Conservation (phyloP, 2,888 invertebrate species). For the Hyles lineata region DNA sequence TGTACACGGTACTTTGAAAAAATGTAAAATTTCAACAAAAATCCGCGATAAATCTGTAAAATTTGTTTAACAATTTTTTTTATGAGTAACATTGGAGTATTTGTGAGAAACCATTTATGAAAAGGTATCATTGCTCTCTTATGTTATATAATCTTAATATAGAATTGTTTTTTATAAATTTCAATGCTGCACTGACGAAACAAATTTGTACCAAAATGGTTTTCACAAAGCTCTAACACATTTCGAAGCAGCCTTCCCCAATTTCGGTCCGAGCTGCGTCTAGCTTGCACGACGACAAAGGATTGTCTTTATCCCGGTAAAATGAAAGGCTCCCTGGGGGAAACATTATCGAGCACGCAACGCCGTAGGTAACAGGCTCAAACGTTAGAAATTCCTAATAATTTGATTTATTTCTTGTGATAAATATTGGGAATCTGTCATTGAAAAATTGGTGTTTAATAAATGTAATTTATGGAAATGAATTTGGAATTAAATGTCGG, state of each 20-base stretch:
- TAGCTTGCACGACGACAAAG: slow-evolving; percentile 34
- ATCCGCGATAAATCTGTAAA: no score
- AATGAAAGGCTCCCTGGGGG: neutral
- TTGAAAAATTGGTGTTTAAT: neutral
- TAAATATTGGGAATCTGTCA: neutral
- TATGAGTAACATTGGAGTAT: no score
- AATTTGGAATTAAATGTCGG: neutral
- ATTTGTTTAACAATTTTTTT: no score
- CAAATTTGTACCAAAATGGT: neutral
- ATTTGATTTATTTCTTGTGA: slow-evolving; percentile 8
- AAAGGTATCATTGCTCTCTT: no score
- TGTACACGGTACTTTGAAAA: no score
- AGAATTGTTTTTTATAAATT: no score
- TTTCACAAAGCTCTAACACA: neutral
- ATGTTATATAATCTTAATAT: no score
- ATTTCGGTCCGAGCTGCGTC: neutral
- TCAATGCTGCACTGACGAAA: no score
- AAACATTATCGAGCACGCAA: neutral
- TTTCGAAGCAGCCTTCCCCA: neutral
- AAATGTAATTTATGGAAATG: neutral
- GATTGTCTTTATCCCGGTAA: slow-evolving; percentile 9
- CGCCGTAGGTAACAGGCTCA: neutral
- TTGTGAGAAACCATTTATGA: no score
- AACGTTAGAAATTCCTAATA: slow-evolving; percentile 1
- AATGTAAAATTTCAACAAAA: no score